Conservation (phyloP, 2,113 vertebrate species). For the Campylomormyrus tamandua region DNA sequence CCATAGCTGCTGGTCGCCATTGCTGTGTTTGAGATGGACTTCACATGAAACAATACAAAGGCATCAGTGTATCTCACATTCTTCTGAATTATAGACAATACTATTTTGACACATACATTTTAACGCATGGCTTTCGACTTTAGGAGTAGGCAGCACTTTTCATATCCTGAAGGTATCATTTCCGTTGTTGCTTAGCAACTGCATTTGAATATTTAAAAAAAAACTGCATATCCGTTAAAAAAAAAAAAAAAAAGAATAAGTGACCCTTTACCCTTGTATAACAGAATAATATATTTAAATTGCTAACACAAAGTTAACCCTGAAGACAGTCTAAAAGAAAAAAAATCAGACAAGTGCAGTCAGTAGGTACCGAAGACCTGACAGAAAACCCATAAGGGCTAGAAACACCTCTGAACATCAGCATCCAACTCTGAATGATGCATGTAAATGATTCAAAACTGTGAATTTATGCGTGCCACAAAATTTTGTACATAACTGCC, state of each 20-base stretch:
- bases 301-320: slow-evolving; percentile 18
- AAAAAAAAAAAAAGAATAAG: not conserved
- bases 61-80: not conserved
- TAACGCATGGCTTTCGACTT: not conserved
- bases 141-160: not conserved
- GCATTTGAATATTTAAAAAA: not conserved
- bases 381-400: not conserved
- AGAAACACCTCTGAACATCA: not conserved
- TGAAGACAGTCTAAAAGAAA: not conserved
- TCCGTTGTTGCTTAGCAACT: slow-evolving; percentile 2
- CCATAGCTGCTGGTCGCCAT: not conserved
- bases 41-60: not conserved
- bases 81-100: not conserved
- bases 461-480: not conserved
- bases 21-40: not conserved
- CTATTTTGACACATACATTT: not conserved
- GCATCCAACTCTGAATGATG: not conserved
- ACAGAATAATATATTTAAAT: not conserved
- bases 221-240: slow-evolving; percentile 6
- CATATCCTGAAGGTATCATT: slow-evolving; percentile 6
- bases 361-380: not conserved
- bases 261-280: not conserved
- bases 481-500: slow-evolving; percentile 6
- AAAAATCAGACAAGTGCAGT: not conserved
- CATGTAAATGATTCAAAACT: slow-evolving; percentile 2